These are phyloP conservation scores for Enteromius argenteus DNA, from an alignment of 2,797 vertebrate species.

Conservation along the genomic window DNA sequence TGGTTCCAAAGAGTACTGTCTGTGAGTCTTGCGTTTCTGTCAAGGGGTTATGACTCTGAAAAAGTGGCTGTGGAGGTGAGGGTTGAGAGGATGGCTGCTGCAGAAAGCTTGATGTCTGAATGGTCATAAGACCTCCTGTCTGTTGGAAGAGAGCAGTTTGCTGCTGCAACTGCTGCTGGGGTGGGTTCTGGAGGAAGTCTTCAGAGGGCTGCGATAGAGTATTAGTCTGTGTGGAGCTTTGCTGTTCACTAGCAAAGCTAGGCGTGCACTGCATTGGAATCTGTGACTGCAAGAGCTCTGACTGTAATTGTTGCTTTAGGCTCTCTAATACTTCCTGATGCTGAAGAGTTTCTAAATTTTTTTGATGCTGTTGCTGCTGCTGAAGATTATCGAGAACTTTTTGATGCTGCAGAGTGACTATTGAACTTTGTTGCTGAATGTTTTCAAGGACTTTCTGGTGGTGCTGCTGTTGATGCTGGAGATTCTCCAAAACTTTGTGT, in stretches of 20 bases:
- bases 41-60: conserved; percentile 90
- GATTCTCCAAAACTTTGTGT: conserved; percentile 80
- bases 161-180: conserved; percentile 78
- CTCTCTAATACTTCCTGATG: conserved; percentile 81
- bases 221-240: conserved; percentile 74
- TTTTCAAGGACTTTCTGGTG: conserved; percentile 77
- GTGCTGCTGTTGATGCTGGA: conserved; percentile 79
- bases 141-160: conserved; percentile 90
- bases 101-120: conserved; percentile 91
- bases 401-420: conserved; percentile 63
- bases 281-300: conserved; percentile 88
- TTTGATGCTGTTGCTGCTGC: conserved; percentile 63
- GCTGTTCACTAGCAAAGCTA: conserved; percentile 79
- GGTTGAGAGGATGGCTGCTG: conserved; percentile 85
- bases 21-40: conserved; percentile 87
- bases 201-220: conserved; percentile 81
- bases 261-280: conserved; percentile 87
- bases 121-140: conserved; percentile 89
- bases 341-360: conserved; percentile 60
- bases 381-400: conserved; percentile 63
- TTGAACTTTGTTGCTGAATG: conserved; percentile 71
- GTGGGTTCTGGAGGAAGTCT: conserved; percentile 71
- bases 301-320: conserved; percentile 85
- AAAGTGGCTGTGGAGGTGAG: conserved; percentile 93
- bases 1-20: conserved; percentile 81